Evolutionary conservation across 30 jellyfish, hydroid and myxozoan genomes (phyloP), one percentile per base, ranked within the genome.

Genomic region (Chrysaora quinquecirrha): DNA sequence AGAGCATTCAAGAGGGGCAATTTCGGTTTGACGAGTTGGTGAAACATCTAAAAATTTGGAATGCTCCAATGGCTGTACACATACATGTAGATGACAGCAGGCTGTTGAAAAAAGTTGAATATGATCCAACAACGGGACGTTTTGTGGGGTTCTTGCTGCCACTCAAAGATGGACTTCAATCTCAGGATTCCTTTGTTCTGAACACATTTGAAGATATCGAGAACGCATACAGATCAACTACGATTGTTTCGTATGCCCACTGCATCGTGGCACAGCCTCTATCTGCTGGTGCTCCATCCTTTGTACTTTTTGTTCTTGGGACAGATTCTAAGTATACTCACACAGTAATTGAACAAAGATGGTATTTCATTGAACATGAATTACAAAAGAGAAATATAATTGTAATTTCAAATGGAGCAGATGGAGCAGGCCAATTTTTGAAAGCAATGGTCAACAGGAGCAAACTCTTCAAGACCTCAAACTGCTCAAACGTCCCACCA

Each of bases 391-490:
- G 64, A 6, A 31, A 31, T 23, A 16, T 66, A 7, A 66, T 19
- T 19, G 79, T 66, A 3, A 11, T 66, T 23, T 23, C 66, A 16
- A 23, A 23, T 23, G 79, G 79, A 28, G 79, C 79, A 66, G 79
- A 66, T 66, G 79, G 79, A 23, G 79, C 79, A 27, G 64, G 79
- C 27, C 66, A 27, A 10, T 31, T 66, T 31, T 10, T 66, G 79
- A 66, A 66, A 28, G 61, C 79, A 14, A 31, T 66, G 79, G 24
- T 66, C 4, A 27, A 23, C 9, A 66, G 22, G 27, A 66, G 27
- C 12, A 31, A 29, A 3, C 79, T 66, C 32, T 66, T 66, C 27
- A 23, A 23, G 64, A 27, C 67, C 7, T 23, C 79, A 31, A 66
- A 28, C 22, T 6, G n/a, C 12, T 60, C 72, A 66, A 31, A 66